Conservation (phyloP, 2,888 invertebrate genomes). For the Muschampia plurimacula region DNA sequence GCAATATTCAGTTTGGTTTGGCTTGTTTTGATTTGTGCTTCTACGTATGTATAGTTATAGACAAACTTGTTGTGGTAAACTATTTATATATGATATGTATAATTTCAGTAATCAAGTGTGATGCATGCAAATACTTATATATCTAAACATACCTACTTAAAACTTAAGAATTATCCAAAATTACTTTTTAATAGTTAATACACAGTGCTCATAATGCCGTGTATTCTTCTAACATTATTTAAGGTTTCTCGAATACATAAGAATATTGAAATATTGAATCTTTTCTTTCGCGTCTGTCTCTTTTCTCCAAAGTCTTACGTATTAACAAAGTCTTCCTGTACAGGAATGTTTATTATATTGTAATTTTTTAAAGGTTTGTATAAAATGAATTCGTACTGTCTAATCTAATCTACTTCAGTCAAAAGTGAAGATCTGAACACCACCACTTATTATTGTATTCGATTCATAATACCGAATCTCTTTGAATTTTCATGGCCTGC, state of each 20-base stretch:
- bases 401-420: background rate
- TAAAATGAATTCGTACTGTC: background rate
- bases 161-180: background rate
- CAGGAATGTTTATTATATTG: conserved; percentile 6
- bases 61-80: background rate
- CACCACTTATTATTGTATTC: too few species aligned
- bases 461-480: background rate
- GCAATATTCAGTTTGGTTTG: too few species aligned
- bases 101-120: background rate
- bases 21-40: background rate
- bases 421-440: conserved; percentile 4
- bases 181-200: background rate
- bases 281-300: conserved; percentile 2
- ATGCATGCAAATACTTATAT: background rate
- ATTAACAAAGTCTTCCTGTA: conserved; percentile 17
- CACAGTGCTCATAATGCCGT: background rate
- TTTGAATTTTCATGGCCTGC: background rate
- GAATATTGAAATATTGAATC: background rate
- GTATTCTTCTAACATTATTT: background rate
- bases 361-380: background rate
- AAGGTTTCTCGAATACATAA: conserved; percentile 6
- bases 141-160: background rate
- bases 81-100: background rate
- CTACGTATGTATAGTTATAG: background rate
- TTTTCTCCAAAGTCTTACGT: conserved; percentile 5